Evolutionary conservation across 2,113 vertebrate genomes (phyloP), one percentile per base, ranked within the genome.

Genomic region (Sinosuthora webbiana): DNA sequence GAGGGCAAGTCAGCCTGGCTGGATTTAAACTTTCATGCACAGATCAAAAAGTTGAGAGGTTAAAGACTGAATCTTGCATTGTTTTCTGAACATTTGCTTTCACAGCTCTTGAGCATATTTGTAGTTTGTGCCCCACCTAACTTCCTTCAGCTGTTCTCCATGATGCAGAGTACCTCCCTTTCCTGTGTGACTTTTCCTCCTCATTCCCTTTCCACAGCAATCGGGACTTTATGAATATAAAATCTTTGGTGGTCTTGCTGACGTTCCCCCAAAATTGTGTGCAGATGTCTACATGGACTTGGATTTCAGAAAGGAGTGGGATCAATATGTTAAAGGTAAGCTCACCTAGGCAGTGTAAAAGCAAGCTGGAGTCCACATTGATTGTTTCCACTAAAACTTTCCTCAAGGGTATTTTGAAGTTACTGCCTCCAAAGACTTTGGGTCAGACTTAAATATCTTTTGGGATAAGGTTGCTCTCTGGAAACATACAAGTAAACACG

Each of bases 271-370:
- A 11, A 97, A 98, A 78, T 83, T 98, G 33, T 98, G 98, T 30
- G 98, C 84, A 10, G 98, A 99, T 16, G 98, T 99, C 77, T 99
- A 99, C 95, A 99, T 99, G 99, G 99, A 99, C 95, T 88, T 99
- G 96, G 79, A 85, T 30, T 99, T 99, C 93, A 98, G 99, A 62
- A 99, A 98, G 88, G 71, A 98, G 10, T 99, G 99, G 99, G 99
- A 99, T 88, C 71, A 91, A 35, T 98, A 99, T 69, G 98, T 98
- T 60, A 98, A 98, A 98, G 99, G 99, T 99, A 95, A 89, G 94
- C 15, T 78, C 17, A 45, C 50, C 37, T 55, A 37, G 41, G 39
- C 63, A 56, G 27, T 68, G 52, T 64, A 47, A 95, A 77, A 85
- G 37, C 35, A 64, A 82, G 14, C 23, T 94, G 47, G 13, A 42